Percentiles rank a stretch among this genome's conserved stretches.
Conservation (phyloP, 2,797 vertebrate genomes). For the Hirundo rustica region DNA sequence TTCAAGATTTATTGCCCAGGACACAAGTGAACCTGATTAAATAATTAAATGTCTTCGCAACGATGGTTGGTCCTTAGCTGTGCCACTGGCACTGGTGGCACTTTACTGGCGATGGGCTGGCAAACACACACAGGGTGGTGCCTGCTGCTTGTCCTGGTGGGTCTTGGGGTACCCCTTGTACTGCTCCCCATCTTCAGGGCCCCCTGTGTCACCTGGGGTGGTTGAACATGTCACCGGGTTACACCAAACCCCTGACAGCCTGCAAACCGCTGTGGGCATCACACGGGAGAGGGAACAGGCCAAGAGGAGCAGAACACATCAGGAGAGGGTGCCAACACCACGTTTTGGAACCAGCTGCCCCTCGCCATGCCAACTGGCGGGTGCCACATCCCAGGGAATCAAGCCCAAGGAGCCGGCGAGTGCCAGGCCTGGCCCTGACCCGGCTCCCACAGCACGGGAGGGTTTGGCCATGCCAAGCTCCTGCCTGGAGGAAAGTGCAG, state of each 20-base stretch:
- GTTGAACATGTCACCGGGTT: accelerated
- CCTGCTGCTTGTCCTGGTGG: not conserved
- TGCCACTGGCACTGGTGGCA: not conserved
- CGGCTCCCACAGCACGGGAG: accelerated
- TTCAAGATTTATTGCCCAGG: not conserved
- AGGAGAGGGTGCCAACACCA: not conserved
- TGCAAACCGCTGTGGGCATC: not conserved
- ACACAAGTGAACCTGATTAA: not conserved
- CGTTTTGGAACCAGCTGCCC: not conserved
- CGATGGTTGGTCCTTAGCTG: accelerated
- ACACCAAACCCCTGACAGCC: not conserved
- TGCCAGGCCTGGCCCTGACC: accelerated
- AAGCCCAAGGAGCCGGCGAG: accelerated
- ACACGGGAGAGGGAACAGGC: accelerated
- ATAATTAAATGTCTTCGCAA: not conserved
- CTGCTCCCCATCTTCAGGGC: not conserved
- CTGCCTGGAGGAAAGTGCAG: not conserved
- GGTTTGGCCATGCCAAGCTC: accelerated
- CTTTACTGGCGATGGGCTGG: not conserved
- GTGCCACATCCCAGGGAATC: not conserved
- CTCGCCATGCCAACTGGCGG: accelerated
- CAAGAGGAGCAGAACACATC: not conserved
- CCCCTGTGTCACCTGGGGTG: not conserved
- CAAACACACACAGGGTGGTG: not conserved
- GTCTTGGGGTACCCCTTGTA: not conserved